Evolutionary conservation across 2,113 vertebrate species (phyloP), one percentile per base, ranked within the genome.

Genomic region (Equus quagga): DNA sequence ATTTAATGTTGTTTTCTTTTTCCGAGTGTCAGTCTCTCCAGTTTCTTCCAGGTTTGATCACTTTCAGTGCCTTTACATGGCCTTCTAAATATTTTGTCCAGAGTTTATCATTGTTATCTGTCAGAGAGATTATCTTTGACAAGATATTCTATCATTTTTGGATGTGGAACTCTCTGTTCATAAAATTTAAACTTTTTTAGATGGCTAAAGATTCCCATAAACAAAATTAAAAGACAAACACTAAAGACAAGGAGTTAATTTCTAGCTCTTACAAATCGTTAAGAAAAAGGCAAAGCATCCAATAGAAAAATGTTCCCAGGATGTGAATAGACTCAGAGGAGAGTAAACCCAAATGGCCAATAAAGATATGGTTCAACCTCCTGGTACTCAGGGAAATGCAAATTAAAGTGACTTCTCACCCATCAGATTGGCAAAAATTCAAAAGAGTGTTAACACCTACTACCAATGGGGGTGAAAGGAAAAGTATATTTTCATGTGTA

Each of bases 171-270:
- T 75, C 81, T 86, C 41, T 26, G 26, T 56, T 31, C 31, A 21
- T 69, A 95, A 72, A 91, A 62, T 60, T 78, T 95, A 76, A 90
- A 51, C 8, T 41, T 58, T 44, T 94, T 64, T 54, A n/a, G 41
- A n/a, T 82, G 83, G 23, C 8, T 82, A 69, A 84, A 46, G 26
- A 82, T 21, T 62, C 58, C 26, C 21, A 93, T 75, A 65, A 94
- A 64, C 49, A 28, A 85, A 79, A 26, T 76, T 89, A 92, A 94
- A 94, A 95, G 46, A 73, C 24, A 84, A 33, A 73, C 31, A 15
- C 14, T 89, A 82, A 26, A 78, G 79, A 67, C 18, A 94, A 96
- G 94, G 93, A 88, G 98, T 97, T 97, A 96, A 96, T 93, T 97
- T 97, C 67, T 54, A 80, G 82, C 58, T 76, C 93, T 93, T 96